Evolutionary conservation across 1,140 invertebrate genomes (phyloP).

Genomic region (Manduca sexta): DNA sequence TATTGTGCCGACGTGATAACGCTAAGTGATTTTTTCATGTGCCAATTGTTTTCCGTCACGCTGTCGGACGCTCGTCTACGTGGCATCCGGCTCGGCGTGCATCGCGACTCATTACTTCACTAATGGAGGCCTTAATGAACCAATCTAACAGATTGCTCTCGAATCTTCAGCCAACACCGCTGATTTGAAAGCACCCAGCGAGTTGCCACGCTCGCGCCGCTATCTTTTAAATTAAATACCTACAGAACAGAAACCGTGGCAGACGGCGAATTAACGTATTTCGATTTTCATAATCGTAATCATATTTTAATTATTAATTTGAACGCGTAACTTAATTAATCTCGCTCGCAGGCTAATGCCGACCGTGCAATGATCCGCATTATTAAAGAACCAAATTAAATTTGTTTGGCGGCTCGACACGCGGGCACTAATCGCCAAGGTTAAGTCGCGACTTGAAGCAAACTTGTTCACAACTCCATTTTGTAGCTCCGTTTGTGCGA

Average conservation of each 20-base stretch:
- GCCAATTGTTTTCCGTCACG: too few species aligned
- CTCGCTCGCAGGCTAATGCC: too few species aligned
- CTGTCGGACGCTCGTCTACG: conserved; percentile 33
- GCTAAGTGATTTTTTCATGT: not conserved
- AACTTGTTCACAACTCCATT: conserved; percentile 61
- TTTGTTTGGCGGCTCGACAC: conserved; percentile 44
- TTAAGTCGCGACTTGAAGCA: conserved; percentile 42
- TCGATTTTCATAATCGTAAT: not conserved
- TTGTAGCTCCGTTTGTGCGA: conserved; percentile 55
- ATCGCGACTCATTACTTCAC: conserved; percentile 70
- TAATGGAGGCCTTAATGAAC: conserved; percentile 70
- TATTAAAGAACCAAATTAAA: conserved; percentile 52
- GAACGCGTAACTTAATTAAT: not conserved
- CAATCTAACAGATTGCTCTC: conserved; percentile 72
- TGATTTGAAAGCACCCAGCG: conserved; percentile 55
- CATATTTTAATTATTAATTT: not conserved
- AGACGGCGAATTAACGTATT: too few species aligned
- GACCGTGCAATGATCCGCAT: conserved; percentile 37
- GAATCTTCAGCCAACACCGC: conserved; percentile 58
- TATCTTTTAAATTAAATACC: conserved; percentile 39
- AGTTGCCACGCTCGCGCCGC: conserved; percentile 10
- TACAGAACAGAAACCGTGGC: too few species aligned
- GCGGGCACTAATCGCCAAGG: conserved; percentile 48
- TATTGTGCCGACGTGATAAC: not conserved
- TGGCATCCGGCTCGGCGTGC: conserved; percentile 38